Evolutionary conservation across 2,888 invertebrate species (phyloP), one percentile per base, ranked within the genome.

Genomic region (Furcula furcula): DNA sequence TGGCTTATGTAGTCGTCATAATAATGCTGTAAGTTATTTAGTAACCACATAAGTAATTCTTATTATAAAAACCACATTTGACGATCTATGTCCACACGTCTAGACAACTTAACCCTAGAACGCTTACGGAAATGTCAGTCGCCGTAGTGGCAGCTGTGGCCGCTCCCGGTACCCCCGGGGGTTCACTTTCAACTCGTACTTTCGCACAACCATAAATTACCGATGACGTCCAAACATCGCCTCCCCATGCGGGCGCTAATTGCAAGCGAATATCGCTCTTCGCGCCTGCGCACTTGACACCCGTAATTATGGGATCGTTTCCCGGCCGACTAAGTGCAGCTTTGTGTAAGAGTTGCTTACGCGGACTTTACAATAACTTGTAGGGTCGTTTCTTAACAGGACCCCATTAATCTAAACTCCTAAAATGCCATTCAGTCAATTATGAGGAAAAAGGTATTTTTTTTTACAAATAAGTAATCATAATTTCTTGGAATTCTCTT

Each of bases 221-320:
- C 36, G 39, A 58, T 51, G 63, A 63, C 64, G 67, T 57, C 57
- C 69, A 63, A 70, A 67, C 70, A 65, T 54, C 62, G 67, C 61
- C 66, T 75, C 73, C 68, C 76, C 71, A 70, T 73, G 68, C 73
- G 72, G 66, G 75, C 63, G 59, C 67, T 77, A 80, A 79, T 80
- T 78, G 76, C 77, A 63, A 69, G 71, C 81, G 80, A 81, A 81
- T 78, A 79, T 75, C 71, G 66, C 74, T 76, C 76, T 73, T 75
- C 66, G 67, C 70, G 68, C 73, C 65, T 64, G 60, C 65, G 53
- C 31, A 52, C 58, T 45, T 48, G 37, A 55, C 60, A 65, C 65
- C 66, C 43, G 62, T 65, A 74, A 79, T 77, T 78, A 74, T 54
- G 59, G 49, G 56, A 68, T 65, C 65, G 59, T 54, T 61, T 55